phyloP scores from a whole-genome alignment of 2,113 vertebrate species.

The Eupsittula cactorum region DNA sequence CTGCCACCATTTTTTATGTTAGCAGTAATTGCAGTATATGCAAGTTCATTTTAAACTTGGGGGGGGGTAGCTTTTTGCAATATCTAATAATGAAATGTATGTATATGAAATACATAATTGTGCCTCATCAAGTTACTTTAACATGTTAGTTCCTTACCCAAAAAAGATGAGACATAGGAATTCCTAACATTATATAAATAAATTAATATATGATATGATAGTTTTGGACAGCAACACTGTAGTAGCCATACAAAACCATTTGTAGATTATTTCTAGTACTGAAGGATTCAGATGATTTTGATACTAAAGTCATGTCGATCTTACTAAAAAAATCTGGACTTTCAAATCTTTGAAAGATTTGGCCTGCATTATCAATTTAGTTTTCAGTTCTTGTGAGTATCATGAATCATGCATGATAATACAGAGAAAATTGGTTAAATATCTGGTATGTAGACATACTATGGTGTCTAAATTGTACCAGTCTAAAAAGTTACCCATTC shows the following conservation, averaged over 20 bases:
- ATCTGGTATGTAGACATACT: background rate
- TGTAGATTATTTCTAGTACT: background rate
- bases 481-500: background rate
- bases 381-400: background rate
- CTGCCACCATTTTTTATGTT: background rate
- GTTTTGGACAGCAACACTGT: background rate
- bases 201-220: background rate
- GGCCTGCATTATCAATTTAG: background rate
- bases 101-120: background rate
- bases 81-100: background rate
- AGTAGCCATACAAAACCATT: background rate
- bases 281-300: background rate
- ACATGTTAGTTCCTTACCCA: background rate
- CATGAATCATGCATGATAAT: background rate
- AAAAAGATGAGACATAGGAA: background rate
- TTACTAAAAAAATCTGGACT: background rate
- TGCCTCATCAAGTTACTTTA: background rate
- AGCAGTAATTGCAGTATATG: background rate
- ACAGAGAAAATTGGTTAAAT: background rate
- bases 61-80: background rate
- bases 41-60: background rate
- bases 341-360: background rate
- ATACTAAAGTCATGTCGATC: background rate
- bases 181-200: background rate
- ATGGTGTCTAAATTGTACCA: background rate